These are phyloP conservation scores for Pyrgus malvae DNA, from an alignment of 2,888 invertebrate species.

Conservation along the genomic window DNA sequence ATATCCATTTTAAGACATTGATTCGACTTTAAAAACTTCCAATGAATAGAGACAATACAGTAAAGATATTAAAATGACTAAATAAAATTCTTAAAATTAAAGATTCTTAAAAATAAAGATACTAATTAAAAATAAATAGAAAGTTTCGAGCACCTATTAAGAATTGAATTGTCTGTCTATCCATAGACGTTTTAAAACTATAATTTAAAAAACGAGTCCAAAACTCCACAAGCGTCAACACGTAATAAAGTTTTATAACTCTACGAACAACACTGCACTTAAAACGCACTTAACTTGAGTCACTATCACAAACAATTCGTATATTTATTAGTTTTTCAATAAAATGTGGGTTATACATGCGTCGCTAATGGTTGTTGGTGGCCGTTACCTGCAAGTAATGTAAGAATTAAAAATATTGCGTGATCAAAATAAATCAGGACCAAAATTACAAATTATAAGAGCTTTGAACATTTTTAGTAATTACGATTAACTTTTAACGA, in stretches of 20 bases:
- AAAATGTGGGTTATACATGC: constrained; percentile 77
- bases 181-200: background rate
- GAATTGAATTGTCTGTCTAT: background rate
- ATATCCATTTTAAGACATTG: too few relatives aligned
- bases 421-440: background rate
- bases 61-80: background rate
- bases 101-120: background rate
- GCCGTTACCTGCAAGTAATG: constrained; percentile 65
- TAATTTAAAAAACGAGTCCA: constrained; percentile 5
- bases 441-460: constrained; percentile 13
- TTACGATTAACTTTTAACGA: constrained; percentile 21
- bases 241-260: constrained; percentile 2
- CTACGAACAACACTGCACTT: constrained; percentile 16
- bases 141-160: background rate
- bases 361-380: constrained; percentile 80
- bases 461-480: constrained; percentile 15
- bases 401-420: constrained; percentile 22
- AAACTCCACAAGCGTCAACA: constrained; percentile 17
- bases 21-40: too few relatives aligned
- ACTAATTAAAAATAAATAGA: background rate
- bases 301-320: constrained; percentile 14
- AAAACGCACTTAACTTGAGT: constrained; percentile 1
- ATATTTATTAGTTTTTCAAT: constrained; percentile 23
- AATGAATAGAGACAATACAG: too few relatives aligned
- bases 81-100: background rate